A percentile compares a stretch with the other conserved stretches of the same genome.
These are phyloP conservation scores for Melanotaenia maccullochi DNA, from an alignment of 2,797 vertebrate species.

Conservation along the genomic window DNA sequence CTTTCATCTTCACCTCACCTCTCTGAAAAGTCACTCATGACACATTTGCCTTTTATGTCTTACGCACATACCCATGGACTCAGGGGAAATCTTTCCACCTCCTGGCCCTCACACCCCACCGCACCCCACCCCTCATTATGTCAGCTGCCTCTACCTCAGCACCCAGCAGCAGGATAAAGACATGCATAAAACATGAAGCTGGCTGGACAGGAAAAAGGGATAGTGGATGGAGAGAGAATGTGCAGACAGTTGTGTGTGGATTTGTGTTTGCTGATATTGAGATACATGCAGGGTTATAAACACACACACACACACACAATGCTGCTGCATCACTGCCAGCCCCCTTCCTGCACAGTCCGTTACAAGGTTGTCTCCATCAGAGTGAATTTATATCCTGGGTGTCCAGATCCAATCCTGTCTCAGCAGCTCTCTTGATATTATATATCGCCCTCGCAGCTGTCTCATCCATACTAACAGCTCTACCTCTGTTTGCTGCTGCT, in stretches of 20 bases:
- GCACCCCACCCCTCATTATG: not conserved
- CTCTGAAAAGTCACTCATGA: slow-evolving; percentile 37
- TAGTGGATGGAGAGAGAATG: slow-evolving; percentile 16
- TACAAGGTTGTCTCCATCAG: slow-evolving; percentile 54
- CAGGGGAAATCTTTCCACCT: slow-evolving; percentile 58
- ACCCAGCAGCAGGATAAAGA: slow-evolving; percentile 53
- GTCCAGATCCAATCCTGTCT: slow-evolving; percentile 50
- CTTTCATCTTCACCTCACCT: slow-evolving; percentile 39
- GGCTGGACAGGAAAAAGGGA: slow-evolving; percentile 54
- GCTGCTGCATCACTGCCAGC: slow-evolving; percentile 50
- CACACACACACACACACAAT: slow-evolving; percentile 10
- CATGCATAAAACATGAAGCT: slow-evolving; percentile 79
- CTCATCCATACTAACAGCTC: slow-evolving; percentile 32
- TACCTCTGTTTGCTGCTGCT: slow-evolving; percentile 33
- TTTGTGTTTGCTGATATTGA: slow-evolving; percentile 36
- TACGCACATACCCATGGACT: slow-evolving; percentile 26
- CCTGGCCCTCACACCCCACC: slow-evolving; percentile 8
- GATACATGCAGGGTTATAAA: slow-evolving; percentile 9
- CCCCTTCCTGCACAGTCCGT: slow-evolving; percentile 33
- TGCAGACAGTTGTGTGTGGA: slow-evolving; percentile 16
- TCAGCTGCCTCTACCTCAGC: slow-evolving; percentile 44
- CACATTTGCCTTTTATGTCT: slow-evolving; percentile 24
- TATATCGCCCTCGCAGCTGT: slow-evolving; percentile 34
- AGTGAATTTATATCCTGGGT: slow-evolving; percentile 65
- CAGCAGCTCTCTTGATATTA: slow-evolving; percentile 62